Conservation (phyloP, 1,140 invertebrate genomes). For the Anthonomus grandis region DNA sequence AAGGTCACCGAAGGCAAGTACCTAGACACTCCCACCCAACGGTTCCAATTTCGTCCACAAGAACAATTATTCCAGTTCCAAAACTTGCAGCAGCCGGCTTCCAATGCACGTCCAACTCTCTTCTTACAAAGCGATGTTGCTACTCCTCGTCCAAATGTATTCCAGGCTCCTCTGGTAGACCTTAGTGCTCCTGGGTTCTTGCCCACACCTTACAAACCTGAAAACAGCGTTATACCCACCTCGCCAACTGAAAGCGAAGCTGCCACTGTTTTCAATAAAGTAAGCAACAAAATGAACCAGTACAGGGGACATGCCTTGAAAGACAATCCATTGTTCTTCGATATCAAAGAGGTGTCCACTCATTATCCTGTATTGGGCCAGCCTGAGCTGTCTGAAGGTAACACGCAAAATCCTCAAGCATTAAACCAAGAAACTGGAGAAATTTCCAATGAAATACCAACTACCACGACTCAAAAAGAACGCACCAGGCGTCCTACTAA, state of each 20-base stretch:
- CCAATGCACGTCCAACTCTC: slow-evolving; percentile 16
- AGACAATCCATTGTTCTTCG: slow-evolving; percentile 37
- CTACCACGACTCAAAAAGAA: slow-evolving; percentile 29
- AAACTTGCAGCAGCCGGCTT: slow-evolving; percentile 1
- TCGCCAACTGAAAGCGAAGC: slow-evolving; percentile 44
- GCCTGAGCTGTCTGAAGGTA: slow-evolving; percentile 31
- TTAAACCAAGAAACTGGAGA: slow-evolving; percentile 23
- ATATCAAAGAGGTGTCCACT: slow-evolving; percentile 47
- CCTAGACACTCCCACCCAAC: slow-evolving; percentile 34
- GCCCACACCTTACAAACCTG: slow-evolving; percentile 46
- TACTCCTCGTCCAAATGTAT: neutral
- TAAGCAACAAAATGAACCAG: slow-evolving; percentile 34
- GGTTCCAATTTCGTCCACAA: slow-evolving; percentile 26
- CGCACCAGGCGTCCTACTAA: slow-evolving; percentile 11
- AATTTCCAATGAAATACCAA: slow-evolving; percentile 39
- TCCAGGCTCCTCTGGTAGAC: slow-evolving; percentile 26
- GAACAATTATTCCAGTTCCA: slow-evolving; percentile 15
- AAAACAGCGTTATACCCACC: slow-evolving; percentile 34
- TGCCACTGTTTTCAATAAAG: slow-evolving; percentile 41
- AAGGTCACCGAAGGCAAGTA: slow-evolving; percentile 32
- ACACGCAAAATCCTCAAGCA: slow-evolving; percentile 12
- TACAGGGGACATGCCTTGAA: slow-evolving; percentile 22
- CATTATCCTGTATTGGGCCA: slow-evolving; percentile 45
- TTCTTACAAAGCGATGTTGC: slow-evolving; percentile 8
- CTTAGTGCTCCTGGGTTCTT: slow-evolving; percentile 37